Percentiles rank a stretch among this genome's conserved stretches.
phyloP scores from a whole-genome alignment of 2,888 invertebrate species.

The Limenitis camilla region DNA sequence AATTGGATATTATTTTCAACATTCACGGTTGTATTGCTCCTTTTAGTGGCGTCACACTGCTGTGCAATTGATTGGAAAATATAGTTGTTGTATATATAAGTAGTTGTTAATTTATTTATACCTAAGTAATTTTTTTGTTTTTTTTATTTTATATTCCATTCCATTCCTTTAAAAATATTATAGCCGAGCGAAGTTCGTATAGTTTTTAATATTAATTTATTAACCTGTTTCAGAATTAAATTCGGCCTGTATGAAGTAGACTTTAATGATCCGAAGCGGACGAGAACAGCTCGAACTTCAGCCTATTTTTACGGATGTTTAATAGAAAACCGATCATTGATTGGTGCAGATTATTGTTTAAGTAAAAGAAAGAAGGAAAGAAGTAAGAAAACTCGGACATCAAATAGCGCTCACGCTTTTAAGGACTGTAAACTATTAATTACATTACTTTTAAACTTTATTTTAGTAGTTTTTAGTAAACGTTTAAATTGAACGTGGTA shows the following conservation, averaged over 20 bases:
- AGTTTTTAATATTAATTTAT: not conserved
- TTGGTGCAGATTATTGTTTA: not conserved
- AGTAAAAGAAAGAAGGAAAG: not conserved
- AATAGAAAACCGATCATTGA: slow-evolving; percentile 5
- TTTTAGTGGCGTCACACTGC: too few relatives aligned
- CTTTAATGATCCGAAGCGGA: slow-evolving; percentile 24
- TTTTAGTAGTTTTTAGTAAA: too few relatives aligned
- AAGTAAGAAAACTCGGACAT: not conserved
- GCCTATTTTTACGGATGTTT: slow-evolving; percentile 22
- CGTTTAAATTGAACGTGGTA: too few relatives aligned
- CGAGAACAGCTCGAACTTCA: slow-evolving; percentile 25
- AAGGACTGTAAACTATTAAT: too few relatives aligned
- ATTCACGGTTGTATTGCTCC: too few relatives aligned
- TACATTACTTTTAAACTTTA: too few relatives aligned
- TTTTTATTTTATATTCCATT: not conserved
- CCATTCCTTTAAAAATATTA: not conserved
- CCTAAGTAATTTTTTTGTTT: too few relatives aligned
- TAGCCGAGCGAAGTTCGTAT: not conserved
- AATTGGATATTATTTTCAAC: too few relatives aligned
- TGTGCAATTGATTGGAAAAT: too few relatives aligned
- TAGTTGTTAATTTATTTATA: too few relatives aligned
- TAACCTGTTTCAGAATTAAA: slow-evolving; percentile 28
- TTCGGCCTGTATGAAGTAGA: slow-evolving; percentile 34
- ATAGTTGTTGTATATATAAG: too few relatives aligned
- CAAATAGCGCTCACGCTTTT: too few relatives aligned